Base-by-base conservation (phyloP, 2,113 vertebrate species). In the Perognathus longimembris region DNA sequence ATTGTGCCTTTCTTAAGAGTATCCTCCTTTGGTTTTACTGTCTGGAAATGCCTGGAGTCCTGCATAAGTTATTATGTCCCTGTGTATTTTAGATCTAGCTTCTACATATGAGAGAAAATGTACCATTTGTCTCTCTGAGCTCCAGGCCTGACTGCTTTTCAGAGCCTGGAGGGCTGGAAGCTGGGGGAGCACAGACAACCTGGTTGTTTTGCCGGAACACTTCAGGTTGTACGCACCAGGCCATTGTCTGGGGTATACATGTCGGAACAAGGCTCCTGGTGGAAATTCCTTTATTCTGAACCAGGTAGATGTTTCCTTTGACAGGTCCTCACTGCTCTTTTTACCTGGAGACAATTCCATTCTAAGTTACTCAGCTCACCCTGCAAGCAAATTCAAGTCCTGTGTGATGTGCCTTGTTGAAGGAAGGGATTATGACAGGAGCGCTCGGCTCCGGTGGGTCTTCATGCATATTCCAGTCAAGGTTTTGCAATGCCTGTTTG, bases 231-330 rank as follows among this genome's bases (percentile, higher is more conserved):
- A 66, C 32, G 24, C 86, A 61, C 54, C 66, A 92, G 77, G 40
- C 38, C 5, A 4, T 85, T 0, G 0, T 90, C 83, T 84, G 77
- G 93, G 90, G 24, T 45, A 2, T 63, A 66, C 30, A 40, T 85
- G 69, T 91, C 92, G 94, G 73, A 45, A 70, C 88, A 70, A 93
- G 69, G 77, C 74, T 97, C 74, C 90, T 64, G 67, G 38, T 88
- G 95, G 94, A 93, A 97, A 95, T 93, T 76, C 11, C 61, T 95
- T 97, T 93, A 82, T 38, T 85, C 92, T 91, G 95, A 96, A 95
- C 95, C 92, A 96, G 84, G 95, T 50, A 90, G 93, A 89, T n/a
- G 38, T 88, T 95, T 93, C 80, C 95, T 96, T 94, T 40, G 91
- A 84, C 0, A 0, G 1, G 20, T 76, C 89, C 75, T 71, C 75